Evolutionary conservation across 2,888 invertebrate genomes (phyloP), one percentile per base, ranked within the genome.

Genomic region (Trilocha varians): DNA sequence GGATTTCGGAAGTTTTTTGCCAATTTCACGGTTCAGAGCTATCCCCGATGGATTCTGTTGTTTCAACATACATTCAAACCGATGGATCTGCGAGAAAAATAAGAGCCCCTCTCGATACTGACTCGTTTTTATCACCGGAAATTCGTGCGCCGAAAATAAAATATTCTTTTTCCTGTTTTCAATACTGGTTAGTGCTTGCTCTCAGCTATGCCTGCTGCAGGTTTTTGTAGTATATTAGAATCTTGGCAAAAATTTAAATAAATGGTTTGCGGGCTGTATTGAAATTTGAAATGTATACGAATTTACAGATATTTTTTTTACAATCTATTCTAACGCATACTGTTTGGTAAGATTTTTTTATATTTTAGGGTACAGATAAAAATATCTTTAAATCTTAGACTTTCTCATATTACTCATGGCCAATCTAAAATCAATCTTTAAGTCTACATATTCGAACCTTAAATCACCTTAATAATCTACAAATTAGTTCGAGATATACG

Each of bases 1-100:
- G 80, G 78, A 76, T 78, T 78, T 72, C 67, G 67, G 59, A 73
- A 73, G 71, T 72, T 80, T 79, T 80, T 80, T 79, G 76, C 63
- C 79, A 79, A 82, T 82, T 82, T 82, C 82, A 80, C 78, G 82
- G 70, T 72, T 64, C 65, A 59, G 59, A 64, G 70, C 63, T 46
- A 67, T 59, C 65, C 70, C 70, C 69, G 51, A 66, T 72, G 74
- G 70, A 67, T 69, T 70, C 65, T 57, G 68, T 71, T 78, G 68
- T 78, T 71, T 73, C 70, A 66, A 66, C 64, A 63, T 58, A 59
- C 38, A 45, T 39, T 34, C 39, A 36, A 41, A 44, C 41, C 18
- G 16, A 34, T 39, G 34, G 9, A 39, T 32, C 39, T 13, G 13
- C 32, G 34, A 16, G 39, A 34, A 16, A 16, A 33, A 34, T 13